A percentile compares a stretch with the other conserved stretches of the same genome.
Conservation (phyloP, 2,113 vertebrate species). For the Laticauda colubrina region DNA sequence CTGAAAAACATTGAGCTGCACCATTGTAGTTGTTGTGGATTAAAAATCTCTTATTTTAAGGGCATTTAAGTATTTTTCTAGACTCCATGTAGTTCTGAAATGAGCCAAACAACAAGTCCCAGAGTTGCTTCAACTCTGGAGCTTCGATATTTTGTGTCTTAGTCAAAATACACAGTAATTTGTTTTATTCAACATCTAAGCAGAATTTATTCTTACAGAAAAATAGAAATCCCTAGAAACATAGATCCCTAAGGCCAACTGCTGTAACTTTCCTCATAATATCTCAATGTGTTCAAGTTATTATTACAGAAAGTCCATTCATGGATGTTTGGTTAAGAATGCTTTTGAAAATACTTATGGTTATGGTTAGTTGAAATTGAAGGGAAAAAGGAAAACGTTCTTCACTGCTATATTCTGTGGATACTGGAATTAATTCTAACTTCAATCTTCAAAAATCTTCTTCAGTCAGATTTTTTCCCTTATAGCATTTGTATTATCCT, state of each 20-base stretch:
- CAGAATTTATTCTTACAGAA: background rate
- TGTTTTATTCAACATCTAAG: background rate
- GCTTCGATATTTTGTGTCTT: background rate
- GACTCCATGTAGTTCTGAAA: background rate
- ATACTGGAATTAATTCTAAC: constrained; percentile 7
- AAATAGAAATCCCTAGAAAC: background rate
- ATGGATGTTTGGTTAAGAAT: background rate
- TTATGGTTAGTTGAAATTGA: background rate
- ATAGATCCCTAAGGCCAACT: constrained; percentile 1
- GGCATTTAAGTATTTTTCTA: background rate
- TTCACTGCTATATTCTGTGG: constrained; percentile 3
- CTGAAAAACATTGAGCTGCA: background rate
- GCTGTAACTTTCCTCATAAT: background rate
- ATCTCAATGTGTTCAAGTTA: background rate
- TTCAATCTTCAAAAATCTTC: constrained; percentile 11
- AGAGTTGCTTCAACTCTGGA: background rate
- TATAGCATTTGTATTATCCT: constrained; percentile 6
- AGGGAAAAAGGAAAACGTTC: background rate
- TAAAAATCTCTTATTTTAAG: background rate
- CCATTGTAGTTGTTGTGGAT: background rate
- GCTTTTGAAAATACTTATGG: constrained; percentile 1
- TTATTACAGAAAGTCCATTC: constrained; percentile 12
- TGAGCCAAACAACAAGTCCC: background rate
- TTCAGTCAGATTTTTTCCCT: background rate
- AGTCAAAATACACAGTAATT: background rate